Conservation (phyloP, 2,888 invertebrate species). For the Drepana falcataria region DNA sequence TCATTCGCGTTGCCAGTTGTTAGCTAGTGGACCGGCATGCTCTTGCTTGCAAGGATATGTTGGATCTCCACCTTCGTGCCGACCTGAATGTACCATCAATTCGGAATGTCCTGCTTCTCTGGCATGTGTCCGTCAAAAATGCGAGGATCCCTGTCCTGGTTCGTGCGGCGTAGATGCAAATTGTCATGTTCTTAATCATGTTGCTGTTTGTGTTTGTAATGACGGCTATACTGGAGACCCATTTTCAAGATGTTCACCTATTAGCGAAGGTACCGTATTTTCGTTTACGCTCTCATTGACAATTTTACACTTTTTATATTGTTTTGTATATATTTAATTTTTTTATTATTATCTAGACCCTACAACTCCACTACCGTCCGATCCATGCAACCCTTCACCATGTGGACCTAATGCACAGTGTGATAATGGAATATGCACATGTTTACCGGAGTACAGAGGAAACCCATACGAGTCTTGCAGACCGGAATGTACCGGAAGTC, state of each 20-base stretch:
- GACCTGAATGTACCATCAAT: slow-evolving; percentile 88
- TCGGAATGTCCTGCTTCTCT: slow-evolving; percentile 88
- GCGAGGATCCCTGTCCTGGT: slow-evolving; percentile 89
- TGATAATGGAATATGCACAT: slow-evolving; percentile 83
- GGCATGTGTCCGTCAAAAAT: slow-evolving; percentile 88
- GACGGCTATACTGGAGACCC: slow-evolving; percentile 89
- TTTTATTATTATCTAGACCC: slow-evolving; percentile 36
- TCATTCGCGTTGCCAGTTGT: slow-evolving; percentile 87
- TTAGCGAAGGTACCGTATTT: slow-evolving; percentile 60
- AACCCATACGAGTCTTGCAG: slow-evolving; percentile 85
- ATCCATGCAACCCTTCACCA: slow-evolving; percentile 84
- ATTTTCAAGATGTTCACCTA: slow-evolving; percentile 83
- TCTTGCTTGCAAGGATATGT: slow-evolving; percentile 87
- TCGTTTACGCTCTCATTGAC: not conserved
- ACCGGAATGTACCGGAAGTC: slow-evolving; percentile 85
- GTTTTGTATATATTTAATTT: not conserved
- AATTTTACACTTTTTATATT: not conserved
- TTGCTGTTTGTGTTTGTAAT: slow-evolving; percentile 88
- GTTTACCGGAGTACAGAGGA: slow-evolving; percentile 83
- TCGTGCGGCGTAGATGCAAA: slow-evolving; percentile 89
- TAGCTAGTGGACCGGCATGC: slow-evolving; percentile 86
- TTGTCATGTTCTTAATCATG: slow-evolving; percentile 88
- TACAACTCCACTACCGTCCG: slow-evolving; percentile 53
- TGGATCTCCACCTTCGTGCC: slow-evolving; percentile 88
- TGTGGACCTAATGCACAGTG: slow-evolving; percentile 87